A percentile compares a stretch with the other conserved stretches of the same genome.
phyloP scores from a whole-genome alignment of 2,888 invertebrate species.

The Aspidapion aeneum region DNA sequence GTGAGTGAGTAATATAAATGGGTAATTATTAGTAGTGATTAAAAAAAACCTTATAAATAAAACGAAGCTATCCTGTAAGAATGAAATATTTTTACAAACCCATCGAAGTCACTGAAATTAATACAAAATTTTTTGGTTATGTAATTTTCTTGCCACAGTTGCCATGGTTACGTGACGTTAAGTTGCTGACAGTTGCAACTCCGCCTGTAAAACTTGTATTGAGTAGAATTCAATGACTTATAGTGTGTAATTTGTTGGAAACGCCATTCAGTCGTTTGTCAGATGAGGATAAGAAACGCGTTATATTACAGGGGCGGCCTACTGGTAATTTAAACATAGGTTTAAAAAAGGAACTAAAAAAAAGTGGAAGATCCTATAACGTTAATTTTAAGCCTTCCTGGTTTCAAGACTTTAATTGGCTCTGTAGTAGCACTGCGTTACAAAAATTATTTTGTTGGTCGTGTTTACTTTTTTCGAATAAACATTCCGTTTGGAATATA shows the following conservation, averaged over 20 bases:
- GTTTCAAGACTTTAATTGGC: neutral
- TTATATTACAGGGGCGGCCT: neutral
- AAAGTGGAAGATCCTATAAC: neutral
- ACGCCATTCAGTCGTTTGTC: neutral
- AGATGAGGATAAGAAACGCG: neutral
- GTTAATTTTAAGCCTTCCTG: slow-evolving; percentile 1
- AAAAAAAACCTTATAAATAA: no score
- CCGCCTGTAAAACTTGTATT: no score
- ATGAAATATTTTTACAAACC: no score
- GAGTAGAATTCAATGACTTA: no score
- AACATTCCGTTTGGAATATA: slow-evolving; percentile 15
- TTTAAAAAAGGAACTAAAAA: slow-evolving; percentile 2
- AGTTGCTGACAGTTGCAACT: no score
- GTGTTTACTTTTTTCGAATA: slow-evolving; percentile 20
- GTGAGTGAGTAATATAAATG: no score
- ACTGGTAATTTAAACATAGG: neutral
- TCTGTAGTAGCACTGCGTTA: slow-evolving; percentile 3
- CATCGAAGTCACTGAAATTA: no score
- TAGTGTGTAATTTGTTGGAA: slow-evolving; percentile 1
- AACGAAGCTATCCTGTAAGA: no score
- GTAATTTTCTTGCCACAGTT: no score
- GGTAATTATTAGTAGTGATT: no score
- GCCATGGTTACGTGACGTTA: no score
- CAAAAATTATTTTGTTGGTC: slow-evolving; percentile 24
- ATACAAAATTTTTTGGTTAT: no score